Conservation (phyloP, 2,888 invertebrate genomes). For the Nomada fucata region DNA sequence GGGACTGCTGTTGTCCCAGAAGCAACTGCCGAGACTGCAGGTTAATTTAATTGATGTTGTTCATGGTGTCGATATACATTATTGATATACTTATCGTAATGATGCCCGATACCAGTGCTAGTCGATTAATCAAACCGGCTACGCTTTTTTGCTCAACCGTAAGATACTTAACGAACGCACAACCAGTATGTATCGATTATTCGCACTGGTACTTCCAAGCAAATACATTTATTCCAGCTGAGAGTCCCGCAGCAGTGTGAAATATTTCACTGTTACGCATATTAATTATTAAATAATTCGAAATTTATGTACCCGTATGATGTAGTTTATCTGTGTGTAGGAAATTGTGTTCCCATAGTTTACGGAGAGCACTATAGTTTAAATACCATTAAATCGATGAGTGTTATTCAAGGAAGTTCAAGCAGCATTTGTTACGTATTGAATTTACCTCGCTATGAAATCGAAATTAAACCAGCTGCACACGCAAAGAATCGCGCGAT, state of each 20-base stretch:
- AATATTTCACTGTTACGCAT: background rate
- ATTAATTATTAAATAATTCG: background rate
- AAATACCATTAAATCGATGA: background rate
- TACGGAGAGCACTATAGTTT: no score
- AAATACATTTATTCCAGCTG: conserved; percentile 2
- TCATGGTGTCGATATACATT: conserved; percentile 24
- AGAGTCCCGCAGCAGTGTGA: background rate
- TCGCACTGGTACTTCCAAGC: background rate
- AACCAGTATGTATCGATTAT: conserved; percentile 25
- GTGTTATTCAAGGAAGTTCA: background rate
- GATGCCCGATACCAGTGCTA: conserved; percentile 21
- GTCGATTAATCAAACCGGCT: conserved; percentile 34
- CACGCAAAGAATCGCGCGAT: background rate
- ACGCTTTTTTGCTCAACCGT: background rate
- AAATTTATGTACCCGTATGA: no score
- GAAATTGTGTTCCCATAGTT: background rate
- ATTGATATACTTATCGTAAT: conserved; percentile 43
- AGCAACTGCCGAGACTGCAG: background rate
- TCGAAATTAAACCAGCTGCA: conserved; percentile 3
- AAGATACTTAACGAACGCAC: conserved; percentile 12
- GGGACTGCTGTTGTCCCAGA: background rate
- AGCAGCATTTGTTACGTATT: background rate
- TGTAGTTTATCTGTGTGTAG: no score
- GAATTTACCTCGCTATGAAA: background rate
- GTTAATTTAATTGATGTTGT: conserved; percentile 22